phyloP scores from a whole-genome alignment of 2,797 vertebrate species.

The Aldrovandia affinis region DNA sequence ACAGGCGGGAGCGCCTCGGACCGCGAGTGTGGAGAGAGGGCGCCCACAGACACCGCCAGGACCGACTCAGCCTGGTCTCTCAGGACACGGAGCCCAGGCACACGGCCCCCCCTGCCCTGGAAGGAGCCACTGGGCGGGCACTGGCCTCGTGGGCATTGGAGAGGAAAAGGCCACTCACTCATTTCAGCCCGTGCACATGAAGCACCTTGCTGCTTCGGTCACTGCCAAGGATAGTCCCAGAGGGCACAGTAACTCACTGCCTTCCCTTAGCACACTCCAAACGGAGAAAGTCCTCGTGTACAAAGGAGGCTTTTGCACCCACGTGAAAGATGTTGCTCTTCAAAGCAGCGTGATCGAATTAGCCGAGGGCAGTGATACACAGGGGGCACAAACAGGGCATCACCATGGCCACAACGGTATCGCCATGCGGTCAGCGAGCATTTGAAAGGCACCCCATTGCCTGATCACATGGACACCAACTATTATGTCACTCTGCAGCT shows the following conservation, averaged over 20 bases:
- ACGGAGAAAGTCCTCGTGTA: not conserved
- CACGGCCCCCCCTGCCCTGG: not conserved
- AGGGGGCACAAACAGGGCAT: not conserved
- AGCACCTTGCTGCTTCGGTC: not conserved
- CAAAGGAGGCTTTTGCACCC: not conserved
- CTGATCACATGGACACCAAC: not conserved
- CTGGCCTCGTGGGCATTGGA: not conserved
- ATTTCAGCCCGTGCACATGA: not conserved
- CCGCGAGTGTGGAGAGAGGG: not conserved
- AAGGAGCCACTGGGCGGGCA: not conserved
- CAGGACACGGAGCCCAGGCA: not conserved
- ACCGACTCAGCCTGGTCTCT: not conserved
- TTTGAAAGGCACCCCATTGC: not conserved
- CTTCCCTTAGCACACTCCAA: not conserved
- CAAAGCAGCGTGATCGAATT: not conserved
- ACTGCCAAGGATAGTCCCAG: not conserved
- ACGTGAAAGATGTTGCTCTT: not conserved
- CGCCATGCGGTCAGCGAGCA: not conserved
- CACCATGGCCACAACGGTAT: not conserved
- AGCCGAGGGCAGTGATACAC: not conserved
- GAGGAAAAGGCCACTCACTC: not conserved
- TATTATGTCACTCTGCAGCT: conserved; percentile 22
- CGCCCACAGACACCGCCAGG: too few relatives aligned
- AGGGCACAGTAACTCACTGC: not conserved
- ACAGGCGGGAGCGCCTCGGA: not conserved